Evolutionary conservation across 2,888 invertebrate species (phyloP).

Genomic region (Tetheella fluctuosa): DNA sequence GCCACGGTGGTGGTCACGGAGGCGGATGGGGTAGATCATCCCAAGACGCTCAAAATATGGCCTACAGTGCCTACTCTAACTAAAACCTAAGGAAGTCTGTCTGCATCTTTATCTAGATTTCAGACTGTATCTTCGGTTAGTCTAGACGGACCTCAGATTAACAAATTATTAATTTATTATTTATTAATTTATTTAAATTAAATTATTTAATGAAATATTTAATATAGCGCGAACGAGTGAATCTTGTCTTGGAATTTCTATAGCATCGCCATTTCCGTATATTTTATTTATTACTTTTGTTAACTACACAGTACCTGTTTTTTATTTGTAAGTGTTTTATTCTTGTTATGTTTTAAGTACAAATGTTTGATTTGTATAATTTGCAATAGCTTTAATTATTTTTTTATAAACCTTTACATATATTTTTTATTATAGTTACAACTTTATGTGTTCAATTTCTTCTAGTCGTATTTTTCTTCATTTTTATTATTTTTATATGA

Average conservation of each 20-base stretch:
- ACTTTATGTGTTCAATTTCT: slow-evolving; percentile 54
- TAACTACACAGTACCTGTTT: slow-evolving; percentile 66
- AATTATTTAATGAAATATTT: slow-evolving; percentile 60
- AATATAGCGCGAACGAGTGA: slow-evolving; percentile 65
- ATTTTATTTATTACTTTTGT: slow-evolving; percentile 29
- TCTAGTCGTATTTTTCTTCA: slow-evolving; percentile 50
- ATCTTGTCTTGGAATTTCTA: slow-evolving; percentile 63
- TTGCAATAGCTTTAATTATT: slow-evolving; percentile 66
- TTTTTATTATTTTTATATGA: slow-evolving; percentile 24
- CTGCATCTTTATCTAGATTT: slow-evolving; percentile 13
- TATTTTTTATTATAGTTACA: slow-evolving; percentile 43
- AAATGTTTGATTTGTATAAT: slow-evolving; percentile 49
- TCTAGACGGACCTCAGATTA: slow-evolving; percentile 73
- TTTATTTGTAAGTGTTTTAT: slow-evolving; percentile 43
- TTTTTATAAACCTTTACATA: slow-evolving; percentile 31
- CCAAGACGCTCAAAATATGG: slow-evolving; percentile 87
- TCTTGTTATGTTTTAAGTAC: slow-evolving; percentile 60
- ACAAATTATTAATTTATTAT: slow-evolving; percentile 71
- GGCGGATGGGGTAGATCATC: slow-evolving; percentile 87
- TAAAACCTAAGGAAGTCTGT: slow-evolving; percentile 64
- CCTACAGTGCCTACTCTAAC: slow-evolving; percentile 87
- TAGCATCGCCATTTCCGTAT: slow-evolving; percentile 46
- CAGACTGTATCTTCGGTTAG: slow-evolving; percentile 46
- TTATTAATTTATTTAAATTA: slow-evolving; percentile 78
- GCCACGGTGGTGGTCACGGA: slow-evolving; percentile 79